Base-by-base conservation (phyloP, 2,888 invertebrate genomes). In the Hemithea aestivaria region DNA sequence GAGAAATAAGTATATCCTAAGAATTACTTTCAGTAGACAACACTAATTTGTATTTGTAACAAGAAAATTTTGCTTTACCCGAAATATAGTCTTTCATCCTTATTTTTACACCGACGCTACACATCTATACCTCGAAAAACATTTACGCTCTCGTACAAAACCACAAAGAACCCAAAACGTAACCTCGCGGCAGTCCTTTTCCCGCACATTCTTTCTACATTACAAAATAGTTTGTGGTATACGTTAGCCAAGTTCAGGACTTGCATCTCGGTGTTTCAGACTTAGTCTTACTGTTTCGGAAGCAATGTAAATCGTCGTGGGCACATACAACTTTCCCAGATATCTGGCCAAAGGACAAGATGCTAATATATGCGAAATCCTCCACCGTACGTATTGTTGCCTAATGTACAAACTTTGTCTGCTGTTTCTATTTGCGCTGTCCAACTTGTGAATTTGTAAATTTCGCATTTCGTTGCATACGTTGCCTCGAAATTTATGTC, bases 301-400 rank as follows among this genome's bases (percentile, higher is more conserved):
- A 82, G 83, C 69, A 77, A 79, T 83, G 84, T 84, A 85, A 85
- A 84, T 85, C 77, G 81, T 73, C 70, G 69, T 65, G 58, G 58
- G 67, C 64, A 69, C 69, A 28, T 2, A 9, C 30, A 48, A 84
- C 72, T 85, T 82, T 63, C 63, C 64, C 67, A 77, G 80, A 82
- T 77, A 81, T 76, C 81, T 80, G 66, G 73, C 79, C 73, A 77
- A 80, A 81, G 84, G 85, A 85, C 84, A 79, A 82, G 82, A 83
- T 79, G 82, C 69, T 85, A 85, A 85, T 85, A 74, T 84, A 85
- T 85, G 80, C 75, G 68, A 77, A 77, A 80, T 79, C 73, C 77
- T 72, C 78, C 73, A 73, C 71, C 70, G 66, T 69, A 73, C 76
- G 78, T 80, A 79, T 84, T 83, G 81, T 80, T 72, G 72, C 69